phyloP scores from a whole-genome alignment of 2,797 vertebrate species.

The Limosa lapponica region DNA sequence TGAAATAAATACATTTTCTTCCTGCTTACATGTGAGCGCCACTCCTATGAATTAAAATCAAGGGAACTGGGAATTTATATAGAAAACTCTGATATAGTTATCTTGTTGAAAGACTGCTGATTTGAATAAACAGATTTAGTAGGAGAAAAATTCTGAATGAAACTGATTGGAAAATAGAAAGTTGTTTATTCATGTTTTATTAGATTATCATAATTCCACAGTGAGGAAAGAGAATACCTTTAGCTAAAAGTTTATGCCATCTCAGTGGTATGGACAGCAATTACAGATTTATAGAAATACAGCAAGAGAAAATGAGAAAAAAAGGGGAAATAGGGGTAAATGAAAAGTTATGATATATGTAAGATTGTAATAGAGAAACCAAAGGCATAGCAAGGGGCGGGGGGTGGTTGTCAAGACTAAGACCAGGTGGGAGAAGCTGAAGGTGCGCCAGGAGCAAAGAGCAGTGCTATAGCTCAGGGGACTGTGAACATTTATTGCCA shows the following conservation, averaged over 20 bases:
- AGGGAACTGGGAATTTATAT: not conserved
- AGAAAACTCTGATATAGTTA: not conserved
- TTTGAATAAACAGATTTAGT: not conserved
- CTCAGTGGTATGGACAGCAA: not conserved
- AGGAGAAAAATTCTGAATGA: slow-evolving; percentile 3
- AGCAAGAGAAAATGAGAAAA: not conserved
- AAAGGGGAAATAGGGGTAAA: not conserved
- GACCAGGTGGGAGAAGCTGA: not conserved
- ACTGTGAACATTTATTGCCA: slow-evolving; percentile 13
- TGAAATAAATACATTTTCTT: not conserved
- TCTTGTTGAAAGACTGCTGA: not conserved
- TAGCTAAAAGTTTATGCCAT: not conserved
- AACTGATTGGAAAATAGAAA: not conserved
- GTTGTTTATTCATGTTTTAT: not conserved
- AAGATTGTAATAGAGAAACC: not conserved
- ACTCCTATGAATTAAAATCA: not conserved
- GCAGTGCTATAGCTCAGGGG: not conserved
- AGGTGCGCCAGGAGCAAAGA: slow-evolving; percentile 6
- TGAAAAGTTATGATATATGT: not conserved
- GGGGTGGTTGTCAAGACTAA: not conserved
- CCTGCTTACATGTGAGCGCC: not conserved
- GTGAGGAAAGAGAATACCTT: not conserved
- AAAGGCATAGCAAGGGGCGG: not conserved
- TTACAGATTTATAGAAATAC: not conserved
- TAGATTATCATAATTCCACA: not conserved